Evolutionary conservation across 2,797 vertebrate genomes (phyloP).

Genomic region (Hemitrygon akajei): DNA sequence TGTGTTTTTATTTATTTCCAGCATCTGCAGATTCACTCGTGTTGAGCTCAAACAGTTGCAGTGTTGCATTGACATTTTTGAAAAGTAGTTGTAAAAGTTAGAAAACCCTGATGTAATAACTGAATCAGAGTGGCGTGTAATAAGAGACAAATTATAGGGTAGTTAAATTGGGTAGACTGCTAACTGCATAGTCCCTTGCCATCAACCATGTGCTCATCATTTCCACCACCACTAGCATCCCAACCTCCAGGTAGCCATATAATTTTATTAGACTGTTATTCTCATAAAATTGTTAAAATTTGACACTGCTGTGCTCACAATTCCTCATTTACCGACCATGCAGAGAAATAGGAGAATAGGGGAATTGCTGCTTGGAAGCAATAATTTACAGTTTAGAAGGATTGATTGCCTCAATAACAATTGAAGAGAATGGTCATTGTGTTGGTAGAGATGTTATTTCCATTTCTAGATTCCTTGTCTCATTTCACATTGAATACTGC

Average conservation of each 20-base stretch:
- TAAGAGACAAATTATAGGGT: neutral
- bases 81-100: neutral
- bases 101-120: neutral
- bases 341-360: neutral
- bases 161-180: neutral
- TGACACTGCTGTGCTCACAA: neutral
- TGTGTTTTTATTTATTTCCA: too few relatives aligned
- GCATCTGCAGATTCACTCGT: too few relatives aligned
- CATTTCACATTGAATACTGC: neutral
- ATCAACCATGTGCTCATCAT: neutral
- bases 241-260: neutral
- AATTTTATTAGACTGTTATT: neutral
- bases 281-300: neutral
- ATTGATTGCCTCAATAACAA: constrained; percentile 18
- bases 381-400: neutral
- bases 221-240: neutral
- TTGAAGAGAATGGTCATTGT: neutral
- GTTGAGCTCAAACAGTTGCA: neutral
- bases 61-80: neutral
- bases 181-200: neutral
- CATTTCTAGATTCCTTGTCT: neutral
- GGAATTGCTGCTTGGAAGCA: neutral
- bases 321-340: neutral
- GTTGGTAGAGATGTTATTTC: neutral
- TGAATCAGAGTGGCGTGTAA: neutral